These are phyloP conservation scores for Gymnoscopelus braueri DNA, from an alignment of 2,797 vertebrate genomes.

Conservation along the genomic window DNA sequence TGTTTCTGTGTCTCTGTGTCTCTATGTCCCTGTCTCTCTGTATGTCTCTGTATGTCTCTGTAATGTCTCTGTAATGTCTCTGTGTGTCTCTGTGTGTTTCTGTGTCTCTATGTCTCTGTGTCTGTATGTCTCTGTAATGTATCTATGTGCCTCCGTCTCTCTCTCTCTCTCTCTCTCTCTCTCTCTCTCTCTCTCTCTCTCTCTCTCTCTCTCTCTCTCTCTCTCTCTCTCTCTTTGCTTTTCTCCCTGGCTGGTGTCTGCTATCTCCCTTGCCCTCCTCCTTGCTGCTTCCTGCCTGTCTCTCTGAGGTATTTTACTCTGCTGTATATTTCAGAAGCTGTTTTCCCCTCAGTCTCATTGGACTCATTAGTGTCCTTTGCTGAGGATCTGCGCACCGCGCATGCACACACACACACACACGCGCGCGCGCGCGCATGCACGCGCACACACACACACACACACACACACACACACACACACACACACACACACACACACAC, in stretches of 20 bases:
- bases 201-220: neutral
- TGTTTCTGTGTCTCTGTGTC: neutral
- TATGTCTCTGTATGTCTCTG: neutral
- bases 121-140: neutral
- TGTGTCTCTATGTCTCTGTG: slow-evolving; percentile 17
- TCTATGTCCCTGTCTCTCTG: slow-evolving; percentile 17
- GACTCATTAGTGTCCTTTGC: slow-evolving; percentile 80
- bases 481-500: neutral
- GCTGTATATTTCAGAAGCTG: slow-evolving; percentile 68
- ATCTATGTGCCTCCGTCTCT: neutral
- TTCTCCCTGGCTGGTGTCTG: slow-evolving; percentile 17
- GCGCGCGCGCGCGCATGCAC: neutral
- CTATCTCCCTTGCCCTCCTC: neutral
- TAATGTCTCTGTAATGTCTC: neutral
- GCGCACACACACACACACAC: neutral
- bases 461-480: neutral
- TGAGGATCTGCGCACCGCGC: slow-evolving; percentile 44
- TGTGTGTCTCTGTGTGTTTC: neutral
- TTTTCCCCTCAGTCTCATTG: slow-evolving; percentile 75
- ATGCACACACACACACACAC: slow-evolving; percentile 2
- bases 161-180: neutral
- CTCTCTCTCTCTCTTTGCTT: neutral
- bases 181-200: neutral
- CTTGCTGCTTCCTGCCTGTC: slow-evolving; percentile 4
- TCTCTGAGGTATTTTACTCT: slow-evolving; percentile 67